These are phyloP conservation scores for Anabas testudineus DNA, from an alignment of 2,797 vertebrate genomes.

Conservation along the genomic window DNA sequence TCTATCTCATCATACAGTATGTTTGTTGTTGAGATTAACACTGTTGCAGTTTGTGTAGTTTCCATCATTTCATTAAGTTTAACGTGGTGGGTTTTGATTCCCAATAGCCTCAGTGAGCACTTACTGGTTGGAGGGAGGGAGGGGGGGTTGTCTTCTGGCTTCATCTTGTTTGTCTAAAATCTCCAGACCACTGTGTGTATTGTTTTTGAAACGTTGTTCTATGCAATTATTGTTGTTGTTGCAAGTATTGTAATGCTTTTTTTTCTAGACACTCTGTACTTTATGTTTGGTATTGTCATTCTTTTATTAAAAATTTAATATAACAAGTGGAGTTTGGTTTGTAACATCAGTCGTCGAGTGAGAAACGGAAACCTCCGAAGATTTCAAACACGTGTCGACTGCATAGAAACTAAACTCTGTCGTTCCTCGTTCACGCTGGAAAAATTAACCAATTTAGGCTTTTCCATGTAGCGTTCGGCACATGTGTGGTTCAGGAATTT, in stretches of 20 bases:
- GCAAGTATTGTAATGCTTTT: slow-evolving; percentile 75
- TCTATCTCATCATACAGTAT: slow-evolving; percentile 30
- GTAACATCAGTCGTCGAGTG: slow-evolving; percentile 6
- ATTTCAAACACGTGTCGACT: neutral
- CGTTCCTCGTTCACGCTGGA: slow-evolving; percentile 43
- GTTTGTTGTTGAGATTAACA: slow-evolving; percentile 38
- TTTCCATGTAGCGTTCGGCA: slow-evolving; percentile 42
- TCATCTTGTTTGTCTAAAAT: slow-evolving; percentile 57
- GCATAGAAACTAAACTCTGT: too few relatives aligned
- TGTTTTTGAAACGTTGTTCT: slow-evolving; percentile 76
- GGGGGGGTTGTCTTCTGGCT: slow-evolving; percentile 33
- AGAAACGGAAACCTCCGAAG: slow-evolving; percentile 40
- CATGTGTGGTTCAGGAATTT: slow-evolving; percentile 47
- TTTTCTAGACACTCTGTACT: slow-evolving; percentile 75
- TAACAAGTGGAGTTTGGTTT: slow-evolving; percentile 31
- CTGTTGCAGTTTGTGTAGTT: slow-evolving; percentile 33
- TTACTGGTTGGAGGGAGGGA: slow-evolving; percentile 59
- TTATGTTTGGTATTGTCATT: slow-evolving; percentile 80
- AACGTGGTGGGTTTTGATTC: slow-evolving; percentile 59
- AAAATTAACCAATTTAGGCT: slow-evolving; percentile 43
- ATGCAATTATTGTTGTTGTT: slow-evolving; percentile 84
- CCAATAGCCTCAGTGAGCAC: slow-evolving; percentile 67
- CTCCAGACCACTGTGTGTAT: slow-evolving; percentile 66
- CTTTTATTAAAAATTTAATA: slow-evolving; percentile 86
- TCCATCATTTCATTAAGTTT: slow-evolving; percentile 52